A percentile compares a stretch with the other conserved stretches of the same genome.
phyloP scores from a whole-genome alignment of 2,797 vertebrate species.

The Dicrostonyx torquatus region DNA sequence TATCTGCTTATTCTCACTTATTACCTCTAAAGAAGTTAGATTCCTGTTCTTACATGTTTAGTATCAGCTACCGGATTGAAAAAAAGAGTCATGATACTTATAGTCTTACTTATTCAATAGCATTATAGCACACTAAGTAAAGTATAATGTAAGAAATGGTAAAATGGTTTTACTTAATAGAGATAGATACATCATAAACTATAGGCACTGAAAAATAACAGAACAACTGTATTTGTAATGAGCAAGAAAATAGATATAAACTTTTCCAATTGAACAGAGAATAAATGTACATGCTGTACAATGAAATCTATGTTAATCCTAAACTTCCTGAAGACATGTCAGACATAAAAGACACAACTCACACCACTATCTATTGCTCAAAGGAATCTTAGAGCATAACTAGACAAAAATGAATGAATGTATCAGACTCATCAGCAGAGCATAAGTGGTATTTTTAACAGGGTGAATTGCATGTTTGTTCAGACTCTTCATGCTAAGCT shows the following conservation, averaged over 20 bases:
- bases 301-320: slow-evolving; percentile 28
- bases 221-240: not conserved
- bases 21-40: not conserved
- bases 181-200: not conserved
- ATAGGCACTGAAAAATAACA: not conserved
- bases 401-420: slow-evolving; percentile 19
- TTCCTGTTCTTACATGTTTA: not conserved
- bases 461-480: not conserved
- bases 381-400: not conserved
- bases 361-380: not conserved
- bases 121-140: not conserved
- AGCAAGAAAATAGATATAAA: slow-evolving; percentile 30
- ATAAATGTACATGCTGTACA: slow-evolving; percentile 30
- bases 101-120: not conserved
- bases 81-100: not conserved
- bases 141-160: not conserved
- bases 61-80: not conserved
- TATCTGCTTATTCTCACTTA: not conserved
- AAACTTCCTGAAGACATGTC: not conserved
- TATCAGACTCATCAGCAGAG: not conserved
- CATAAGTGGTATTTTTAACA: not conserved
- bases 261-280: not conserved
- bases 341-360: not conserved
- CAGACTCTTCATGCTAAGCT: not conserved
- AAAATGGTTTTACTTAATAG: not conserved